A percentile compares a stretch with the other conserved stretches of the same genome.
Conservation (phyloP, 2,113 vertebrate species). For the Astur gentilis region DNA sequence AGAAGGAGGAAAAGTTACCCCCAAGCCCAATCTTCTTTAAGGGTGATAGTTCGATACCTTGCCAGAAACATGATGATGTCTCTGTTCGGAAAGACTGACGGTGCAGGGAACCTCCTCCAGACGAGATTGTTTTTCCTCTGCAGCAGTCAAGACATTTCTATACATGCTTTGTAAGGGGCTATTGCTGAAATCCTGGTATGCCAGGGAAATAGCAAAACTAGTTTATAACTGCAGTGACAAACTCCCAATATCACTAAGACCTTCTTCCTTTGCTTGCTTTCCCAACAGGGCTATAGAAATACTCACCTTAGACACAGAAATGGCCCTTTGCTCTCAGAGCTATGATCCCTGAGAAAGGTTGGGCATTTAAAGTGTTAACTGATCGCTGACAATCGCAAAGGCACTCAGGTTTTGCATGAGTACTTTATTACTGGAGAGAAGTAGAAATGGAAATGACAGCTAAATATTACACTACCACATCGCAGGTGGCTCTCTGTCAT, state of each 20-base stretch:
- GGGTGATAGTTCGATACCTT: background rate
- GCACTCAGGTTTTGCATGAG: background rate
- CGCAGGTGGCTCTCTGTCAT: background rate
- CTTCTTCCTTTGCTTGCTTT: background rate
- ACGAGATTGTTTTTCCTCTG: background rate
- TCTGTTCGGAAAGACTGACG: background rate
- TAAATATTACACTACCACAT: background rate
- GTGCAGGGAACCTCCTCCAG: background rate
- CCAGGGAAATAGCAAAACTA: background rate
- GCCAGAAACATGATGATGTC: background rate
- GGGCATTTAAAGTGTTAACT: background rate
- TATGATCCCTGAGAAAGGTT: background rate
- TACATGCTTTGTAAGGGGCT: background rate
- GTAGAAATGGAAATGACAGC: background rate
- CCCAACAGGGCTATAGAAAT: background rate
- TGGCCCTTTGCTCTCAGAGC: background rate
- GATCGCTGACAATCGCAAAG: background rate
- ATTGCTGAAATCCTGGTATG: background rate
- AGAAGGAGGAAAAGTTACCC: background rate
- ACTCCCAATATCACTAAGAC: background rate
- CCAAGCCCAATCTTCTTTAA: background rate
- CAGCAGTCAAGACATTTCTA: background rate
- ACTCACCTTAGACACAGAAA: background rate
- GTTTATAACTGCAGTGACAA: background rate
- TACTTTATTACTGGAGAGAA: background rate